These are phyloP conservation scores for Albula goreensis DNA, from an alignment of 2,113 vertebrate genomes.

Conservation along the genomic window DNA sequence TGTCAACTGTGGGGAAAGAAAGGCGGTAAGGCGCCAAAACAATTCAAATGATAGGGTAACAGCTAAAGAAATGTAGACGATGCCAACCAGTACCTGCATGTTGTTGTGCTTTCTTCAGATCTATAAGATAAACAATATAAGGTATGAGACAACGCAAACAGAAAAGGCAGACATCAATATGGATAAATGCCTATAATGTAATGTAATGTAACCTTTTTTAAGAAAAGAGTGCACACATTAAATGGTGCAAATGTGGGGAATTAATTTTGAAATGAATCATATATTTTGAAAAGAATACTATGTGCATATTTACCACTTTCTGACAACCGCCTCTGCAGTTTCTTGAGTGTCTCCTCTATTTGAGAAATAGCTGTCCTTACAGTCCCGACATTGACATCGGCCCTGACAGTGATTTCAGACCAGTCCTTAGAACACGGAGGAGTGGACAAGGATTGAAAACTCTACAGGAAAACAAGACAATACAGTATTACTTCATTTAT, in stretches of 20 bases:
- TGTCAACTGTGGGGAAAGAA: slow-evolving; percentile 47
- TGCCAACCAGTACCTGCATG: slow-evolving; percentile 51
- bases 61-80: neutral
- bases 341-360: slow-evolving; percentile 6
- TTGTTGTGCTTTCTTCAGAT: slow-evolving; percentile 50
- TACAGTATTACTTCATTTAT: neutral
- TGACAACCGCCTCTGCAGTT: slow-evolving; percentile 14
- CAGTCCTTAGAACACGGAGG: neutral
- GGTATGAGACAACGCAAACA: neutral
- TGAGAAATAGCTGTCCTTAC: neutral
- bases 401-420: neutral
- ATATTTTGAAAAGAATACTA: neutral
- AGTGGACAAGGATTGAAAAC: neutral
- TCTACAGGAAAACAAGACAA: neutral
- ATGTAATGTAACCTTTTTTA: too few species aligned
- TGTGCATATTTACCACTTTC: slow-evolving; percentile 11
- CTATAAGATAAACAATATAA: slow-evolving; percentile 41
- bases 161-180: too few species aligned
- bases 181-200: too few species aligned
- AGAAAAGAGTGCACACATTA: too few species aligned
- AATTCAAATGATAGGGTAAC: neutral
- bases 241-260: too few species aligned
- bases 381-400: neutral
- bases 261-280: too few species aligned
- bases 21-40: neutral